Percentiles rank a stretch among this genome's conserved stretches.
Conservation (phyloP, 2,888 invertebrate genomes). For the Lasioglossum villosulum region DNA sequence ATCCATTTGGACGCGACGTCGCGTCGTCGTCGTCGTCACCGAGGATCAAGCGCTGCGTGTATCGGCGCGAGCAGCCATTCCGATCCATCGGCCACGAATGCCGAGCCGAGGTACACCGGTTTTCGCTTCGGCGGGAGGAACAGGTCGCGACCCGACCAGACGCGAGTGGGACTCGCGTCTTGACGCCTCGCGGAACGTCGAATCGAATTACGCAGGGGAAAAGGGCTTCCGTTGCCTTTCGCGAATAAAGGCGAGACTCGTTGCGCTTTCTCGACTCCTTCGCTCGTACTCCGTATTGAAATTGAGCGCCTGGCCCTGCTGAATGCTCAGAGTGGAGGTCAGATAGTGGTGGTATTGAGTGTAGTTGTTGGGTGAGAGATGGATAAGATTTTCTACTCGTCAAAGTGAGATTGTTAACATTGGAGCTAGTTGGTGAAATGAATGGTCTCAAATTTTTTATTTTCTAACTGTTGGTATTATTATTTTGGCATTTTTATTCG, state of each 20-base stretch:
- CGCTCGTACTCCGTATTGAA: background rate
- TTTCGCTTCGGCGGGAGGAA: background rate
- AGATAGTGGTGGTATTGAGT: background rate
- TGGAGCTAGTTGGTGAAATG: too few species aligned
- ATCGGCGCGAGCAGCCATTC: background rate
- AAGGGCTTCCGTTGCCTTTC: background rate
- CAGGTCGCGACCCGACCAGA: background rate
- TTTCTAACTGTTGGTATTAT: too few species aligned
- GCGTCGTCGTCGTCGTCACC: background rate
- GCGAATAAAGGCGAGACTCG: background rate
- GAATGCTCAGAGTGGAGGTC: background rate
- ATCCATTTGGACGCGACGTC: conserved; percentile 1
- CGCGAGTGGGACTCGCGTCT: background rate
- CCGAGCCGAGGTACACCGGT: background rate
- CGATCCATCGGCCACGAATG: background rate
- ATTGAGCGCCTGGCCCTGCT: background rate
- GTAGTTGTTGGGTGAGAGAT: background rate
- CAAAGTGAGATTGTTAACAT: background rate
- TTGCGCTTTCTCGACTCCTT: background rate
- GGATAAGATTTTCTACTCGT: background rate
- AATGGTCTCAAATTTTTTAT: too few species aligned
- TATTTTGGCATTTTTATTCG: too few species aligned
- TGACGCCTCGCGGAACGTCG: background rate
- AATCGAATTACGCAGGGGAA: background rate
- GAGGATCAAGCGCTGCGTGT: background rate